phyloP scores from a whole-genome alignment of 92 coral and sea anemone genomes.

The Parazoanthus swiftii region DNA sequence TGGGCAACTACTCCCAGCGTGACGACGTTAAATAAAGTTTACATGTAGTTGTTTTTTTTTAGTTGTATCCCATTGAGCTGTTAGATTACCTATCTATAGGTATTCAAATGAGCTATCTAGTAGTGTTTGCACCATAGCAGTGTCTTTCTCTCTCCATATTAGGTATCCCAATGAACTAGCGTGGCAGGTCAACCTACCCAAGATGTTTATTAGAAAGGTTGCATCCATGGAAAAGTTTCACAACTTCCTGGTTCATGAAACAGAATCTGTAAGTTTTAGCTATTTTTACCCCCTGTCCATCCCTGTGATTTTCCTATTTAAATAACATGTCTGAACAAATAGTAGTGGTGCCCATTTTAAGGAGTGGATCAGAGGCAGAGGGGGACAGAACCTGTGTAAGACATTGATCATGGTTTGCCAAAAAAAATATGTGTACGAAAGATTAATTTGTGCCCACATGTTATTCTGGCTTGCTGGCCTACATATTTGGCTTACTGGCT shows the following conservation, averaged over 20 bases:
- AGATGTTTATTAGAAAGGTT: slow-evolving; percentile 79
- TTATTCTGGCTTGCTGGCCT: neutral
- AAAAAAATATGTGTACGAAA: neutral
- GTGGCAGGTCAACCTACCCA: slow-evolving; percentile 88
- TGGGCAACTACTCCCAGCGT: no score
- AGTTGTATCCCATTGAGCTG: neutral
- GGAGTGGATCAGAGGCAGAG: no score
- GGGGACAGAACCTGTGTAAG: no score
- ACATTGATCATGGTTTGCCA: no score
- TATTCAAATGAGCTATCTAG: neutral
- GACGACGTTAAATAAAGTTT: no score
- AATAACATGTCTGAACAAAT: no score
- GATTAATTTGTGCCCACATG: no score
- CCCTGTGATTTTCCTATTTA: no score
- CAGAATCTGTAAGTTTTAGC: slow-evolving; percentile 73
- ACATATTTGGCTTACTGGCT: neutral
- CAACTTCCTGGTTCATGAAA: slow-evolving; percentile 85
- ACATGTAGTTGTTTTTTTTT: no score
- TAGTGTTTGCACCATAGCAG: neutral
- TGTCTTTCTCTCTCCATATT: neutral
- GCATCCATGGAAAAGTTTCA: slow-evolving; percentile 78
- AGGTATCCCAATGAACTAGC: slow-evolving; percentile 96
- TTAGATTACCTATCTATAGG: neutral
- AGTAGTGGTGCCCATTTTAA: no score
- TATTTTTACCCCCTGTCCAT: no score